Conservation (phyloP, 64 coral and sea anemone genomes). For the Hydrozoanthus tunicans region DNA sequence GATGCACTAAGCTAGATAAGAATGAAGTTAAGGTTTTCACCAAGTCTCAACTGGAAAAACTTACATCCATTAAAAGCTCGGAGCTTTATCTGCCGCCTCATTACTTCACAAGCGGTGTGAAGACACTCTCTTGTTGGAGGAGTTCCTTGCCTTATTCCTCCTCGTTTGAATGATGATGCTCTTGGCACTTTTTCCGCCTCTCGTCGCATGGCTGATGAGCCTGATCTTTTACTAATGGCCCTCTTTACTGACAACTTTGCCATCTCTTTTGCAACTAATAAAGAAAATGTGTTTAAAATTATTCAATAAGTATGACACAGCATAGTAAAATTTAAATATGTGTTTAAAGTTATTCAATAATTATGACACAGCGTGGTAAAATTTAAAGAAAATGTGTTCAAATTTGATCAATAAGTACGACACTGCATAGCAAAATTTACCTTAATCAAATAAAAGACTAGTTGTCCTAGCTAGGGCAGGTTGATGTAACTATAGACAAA, state of each 20-base stretch:
- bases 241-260: conserved; percentile 64
- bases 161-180: conserved; percentile 56
- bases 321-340: too few species aligned
- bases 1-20: background rate
- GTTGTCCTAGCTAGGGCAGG: too few species aligned
- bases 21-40: background rate
- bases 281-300: background rate
- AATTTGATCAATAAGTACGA: too few species aligned
- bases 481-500: too few species aligned
- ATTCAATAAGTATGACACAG: background rate
- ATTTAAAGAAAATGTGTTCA: too few species aligned
- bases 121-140: conserved; percentile 79
- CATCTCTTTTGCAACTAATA: conserved; percentile 76
- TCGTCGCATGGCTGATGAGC: conserved; percentile 54
- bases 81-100: conserved; percentile 85
- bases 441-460: too few species aligned
- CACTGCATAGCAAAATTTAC: too few species aligned
- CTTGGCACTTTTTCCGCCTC: conserved; percentile 38
- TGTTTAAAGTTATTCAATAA: too few species aligned
- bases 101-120: conserved; percentile 89
- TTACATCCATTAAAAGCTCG: conserved; percentile 98
- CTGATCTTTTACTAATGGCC: conserved; percentile 51
- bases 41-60: conserved; percentile 15
- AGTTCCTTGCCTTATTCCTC: conserved; percentile 66
- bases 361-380: too few species aligned